Base-by-base conservation (phyloP, 2,797 vertebrate genomes). In the Phataginus tetradactyla region DNA sequence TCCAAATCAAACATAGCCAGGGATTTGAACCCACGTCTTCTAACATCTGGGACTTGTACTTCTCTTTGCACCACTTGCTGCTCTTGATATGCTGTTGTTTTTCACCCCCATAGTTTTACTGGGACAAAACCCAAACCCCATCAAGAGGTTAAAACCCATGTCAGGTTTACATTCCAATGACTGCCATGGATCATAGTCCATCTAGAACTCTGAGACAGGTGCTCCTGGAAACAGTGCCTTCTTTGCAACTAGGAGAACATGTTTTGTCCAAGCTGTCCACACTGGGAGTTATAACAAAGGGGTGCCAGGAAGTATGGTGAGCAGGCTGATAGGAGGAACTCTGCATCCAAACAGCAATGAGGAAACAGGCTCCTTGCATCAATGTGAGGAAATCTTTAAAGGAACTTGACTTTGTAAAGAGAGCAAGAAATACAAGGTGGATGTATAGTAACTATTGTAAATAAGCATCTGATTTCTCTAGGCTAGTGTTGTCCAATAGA, bases 401-500 rank as follows among this genome's bases (percentile, higher is more conserved):
- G 66, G 39, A 95, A 80, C 61, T 29, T 27, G 55, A 57, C 53
- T 94, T 77, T 92, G 64, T 86, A 69, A 59, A 79, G 42, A 86
- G 6, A 85, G 37, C 55, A 57, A 95, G n/a, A 66, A 63, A 93
- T 90, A 92, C 51, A 87, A 77, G 69, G 78, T 10, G 61, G 79
- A 80, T 42, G 79, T 86, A 92, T 86, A 97, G 91, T 92, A 91
- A 86, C 63, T 49, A 51, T 39, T 55, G 37, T 37, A 92, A 96
- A 90, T 42, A 95, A 78, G 66, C 74, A 49, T 86, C 53, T 79
- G n/a, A 89, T 49, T 88, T 86, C 64, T 59, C 21, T 4, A 83
- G 68, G 75, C 34, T 21, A 51, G 25, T 61, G 11, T 53, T 77
- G 25, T 59, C 45, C 39, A 42, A 17, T 23, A 66, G 27, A 78